A percentile compares a stretch with the other conserved stretches of the same genome.
These are phyloP conservation scores for Girardinus metallicus DNA, from an alignment of 2,797 vertebrate genomes.

Conservation along the genomic window DNA sequence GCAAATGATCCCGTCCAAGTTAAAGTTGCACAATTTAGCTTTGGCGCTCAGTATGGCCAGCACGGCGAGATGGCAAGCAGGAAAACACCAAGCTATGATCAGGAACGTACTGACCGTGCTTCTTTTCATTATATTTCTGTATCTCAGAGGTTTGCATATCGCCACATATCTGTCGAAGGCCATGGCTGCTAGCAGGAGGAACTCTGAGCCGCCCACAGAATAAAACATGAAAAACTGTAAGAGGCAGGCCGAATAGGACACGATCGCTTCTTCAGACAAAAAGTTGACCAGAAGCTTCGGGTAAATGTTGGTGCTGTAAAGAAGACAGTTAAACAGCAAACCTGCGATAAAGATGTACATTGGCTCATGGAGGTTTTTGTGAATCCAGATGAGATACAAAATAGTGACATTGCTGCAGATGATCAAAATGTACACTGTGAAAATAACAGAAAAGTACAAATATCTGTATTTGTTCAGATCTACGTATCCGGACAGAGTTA, in stretches of 20 bases:
- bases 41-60: not conserved
- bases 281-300: conserved; percentile 49
- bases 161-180: conserved; percentile 55
- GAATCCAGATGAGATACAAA: conserved; percentile 27
- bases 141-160: conserved; percentile 56
- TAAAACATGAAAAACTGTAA: conserved; percentile 36
- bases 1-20: conserved; percentile 44
- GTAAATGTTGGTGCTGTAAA: conserved; percentile 35
- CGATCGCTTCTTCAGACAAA: conserved; percentile 39
- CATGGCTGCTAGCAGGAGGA: conserved; percentile 49
- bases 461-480: conserved; percentile 38
- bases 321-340: conserved; percentile 40
- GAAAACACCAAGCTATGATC: conserved; percentile 23
- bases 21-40: conserved; percentile 18
- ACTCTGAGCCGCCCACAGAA: conserved; percentile 20
- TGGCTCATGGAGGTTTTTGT: conserved; percentile 55
- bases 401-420: conserved; percentile 43
- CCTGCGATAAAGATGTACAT: conserved; percentile 67
- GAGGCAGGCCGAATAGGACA: conserved; percentile 28
- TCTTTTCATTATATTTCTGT: conserved; percentile 23
- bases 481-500: conserved; percentile 35
- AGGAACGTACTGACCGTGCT: conserved; percentile 2
- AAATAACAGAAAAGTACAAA: conserved; percentile 36
- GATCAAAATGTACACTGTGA: conserved; percentile 29
- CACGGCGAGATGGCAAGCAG: conserved; percentile 5